Evolutionary conservation across 53 echinoderm and acorn worm species (phyloP).

Genomic region (Glandiceps talaboti): DNA sequence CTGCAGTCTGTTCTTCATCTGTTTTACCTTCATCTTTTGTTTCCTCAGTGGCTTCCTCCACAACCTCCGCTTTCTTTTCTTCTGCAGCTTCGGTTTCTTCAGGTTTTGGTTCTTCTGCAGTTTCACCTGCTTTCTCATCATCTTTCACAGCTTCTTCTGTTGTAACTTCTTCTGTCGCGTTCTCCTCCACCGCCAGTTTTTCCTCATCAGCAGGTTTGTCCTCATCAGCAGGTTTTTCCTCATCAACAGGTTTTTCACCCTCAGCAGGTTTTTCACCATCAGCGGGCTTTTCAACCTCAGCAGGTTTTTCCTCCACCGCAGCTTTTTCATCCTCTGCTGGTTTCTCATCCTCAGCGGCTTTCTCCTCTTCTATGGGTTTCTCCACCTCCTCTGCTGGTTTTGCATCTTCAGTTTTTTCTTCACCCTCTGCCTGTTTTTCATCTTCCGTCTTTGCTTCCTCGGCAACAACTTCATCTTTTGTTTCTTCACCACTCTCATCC

Average conservation of each 20-base stretch:
- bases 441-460: slow-evolving; percentile 11
- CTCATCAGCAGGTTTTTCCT: neutral
- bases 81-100: no score
- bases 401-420: slow-evolving; percentile 7
- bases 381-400: slow-evolving; percentile 4
- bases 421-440: neutral
- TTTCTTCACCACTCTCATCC: neutral
- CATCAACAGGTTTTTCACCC: neutral
- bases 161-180: neutral
- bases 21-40: neutral
- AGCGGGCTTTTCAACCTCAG: neutral
- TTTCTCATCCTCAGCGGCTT: slow-evolving; percentile 10
- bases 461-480: slow-evolving; percentile 4
- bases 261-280: neutral
- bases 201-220: neutral
- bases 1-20: neutral
- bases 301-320: neutral
- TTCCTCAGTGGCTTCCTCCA: neutral
- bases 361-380: neutral
- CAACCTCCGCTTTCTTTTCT: no score
- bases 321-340: slow-evolving; percentile 5
- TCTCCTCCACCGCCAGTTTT: neutral
- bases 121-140: no score
- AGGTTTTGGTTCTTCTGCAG: no score
- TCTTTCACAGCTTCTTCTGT: neutral